These are phyloP conservation scores for Nowickia ferox DNA, from an alignment of 2,888 invertebrate species.

Conservation along the genomic window DNA sequence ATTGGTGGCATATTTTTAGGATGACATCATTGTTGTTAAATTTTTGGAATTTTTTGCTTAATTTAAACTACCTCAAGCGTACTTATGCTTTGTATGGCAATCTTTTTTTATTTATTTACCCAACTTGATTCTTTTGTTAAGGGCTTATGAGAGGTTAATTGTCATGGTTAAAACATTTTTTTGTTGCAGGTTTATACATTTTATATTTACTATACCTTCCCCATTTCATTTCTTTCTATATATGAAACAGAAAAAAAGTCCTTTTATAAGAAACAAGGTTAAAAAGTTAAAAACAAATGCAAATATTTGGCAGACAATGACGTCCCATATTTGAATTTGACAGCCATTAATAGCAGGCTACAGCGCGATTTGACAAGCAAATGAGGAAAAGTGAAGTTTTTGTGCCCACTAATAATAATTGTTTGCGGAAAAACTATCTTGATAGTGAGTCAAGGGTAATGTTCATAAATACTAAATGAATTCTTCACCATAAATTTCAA, in stretches of 20 bases:
- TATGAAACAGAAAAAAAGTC: conserved; percentile 9
- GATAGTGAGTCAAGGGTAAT: no score
- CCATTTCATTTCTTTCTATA: background rate
- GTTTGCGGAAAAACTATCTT: no score
- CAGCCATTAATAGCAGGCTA: no score
- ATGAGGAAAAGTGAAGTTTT: no score
- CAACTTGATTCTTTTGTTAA: background rate
- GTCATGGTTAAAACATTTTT: conserved; percentile 53
- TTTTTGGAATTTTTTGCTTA: background rate
- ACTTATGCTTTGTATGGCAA: background rate
- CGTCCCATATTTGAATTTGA: no score
- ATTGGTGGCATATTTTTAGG: conserved; percentile 23
- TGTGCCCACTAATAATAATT: no score
- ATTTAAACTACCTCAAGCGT: background rate
- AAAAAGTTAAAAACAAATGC: background rate
- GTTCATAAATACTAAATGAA: no score
- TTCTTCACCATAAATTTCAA: no score
- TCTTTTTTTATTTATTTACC: background rate
- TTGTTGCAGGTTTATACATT: conserved; percentile 8
- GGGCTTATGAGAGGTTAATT: conserved; percentile 52
- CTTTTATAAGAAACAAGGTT: conserved; percentile 50
- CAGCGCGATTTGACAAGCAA: no score
- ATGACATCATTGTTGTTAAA: conserved; percentile 45
- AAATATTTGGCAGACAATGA: background rate
- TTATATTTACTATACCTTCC: background rate